These are phyloP conservation scores for Cyrtonyx montezumae DNA, from an alignment of 2,113 vertebrate species.

Conservation along the genomic window DNA sequence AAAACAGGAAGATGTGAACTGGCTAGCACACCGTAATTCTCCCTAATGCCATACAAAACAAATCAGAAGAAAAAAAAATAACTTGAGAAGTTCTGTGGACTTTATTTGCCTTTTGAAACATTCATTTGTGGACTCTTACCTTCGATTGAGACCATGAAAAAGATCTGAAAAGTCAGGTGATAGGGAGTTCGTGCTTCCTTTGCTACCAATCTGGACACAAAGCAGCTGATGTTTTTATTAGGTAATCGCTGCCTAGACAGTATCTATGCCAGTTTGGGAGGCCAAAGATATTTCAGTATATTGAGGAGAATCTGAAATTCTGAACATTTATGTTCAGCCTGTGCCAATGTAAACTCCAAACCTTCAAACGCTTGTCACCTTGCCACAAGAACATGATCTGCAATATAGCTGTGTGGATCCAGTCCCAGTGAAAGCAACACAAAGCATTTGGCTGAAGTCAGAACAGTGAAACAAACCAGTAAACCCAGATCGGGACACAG, in stretches of 20 bases:
- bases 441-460: neutral
- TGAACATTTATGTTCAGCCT: neutral
- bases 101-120: neutral
- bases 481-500: neutral
- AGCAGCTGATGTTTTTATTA: neutral
- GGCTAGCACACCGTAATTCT: neutral
- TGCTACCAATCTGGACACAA: neutral
- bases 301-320: neutral
- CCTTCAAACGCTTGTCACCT: neutral
- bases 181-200: neutral
- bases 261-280: neutral
- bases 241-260: neutral
- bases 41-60: neutral
- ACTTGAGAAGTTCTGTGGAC: neutral
- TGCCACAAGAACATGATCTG: neutral
- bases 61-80: neutral
- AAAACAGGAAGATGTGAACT: neutral
- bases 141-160: neutral
- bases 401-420: neutral
- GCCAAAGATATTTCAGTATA: neutral
- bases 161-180: neutral
- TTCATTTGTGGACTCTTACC: neutral
- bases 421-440: neutral
- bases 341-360: neutral
- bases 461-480: neutral